Evolutionary conservation across 2,888 invertebrate genomes (phyloP).

Genomic region (Cheilosia vernalis): DNA sequence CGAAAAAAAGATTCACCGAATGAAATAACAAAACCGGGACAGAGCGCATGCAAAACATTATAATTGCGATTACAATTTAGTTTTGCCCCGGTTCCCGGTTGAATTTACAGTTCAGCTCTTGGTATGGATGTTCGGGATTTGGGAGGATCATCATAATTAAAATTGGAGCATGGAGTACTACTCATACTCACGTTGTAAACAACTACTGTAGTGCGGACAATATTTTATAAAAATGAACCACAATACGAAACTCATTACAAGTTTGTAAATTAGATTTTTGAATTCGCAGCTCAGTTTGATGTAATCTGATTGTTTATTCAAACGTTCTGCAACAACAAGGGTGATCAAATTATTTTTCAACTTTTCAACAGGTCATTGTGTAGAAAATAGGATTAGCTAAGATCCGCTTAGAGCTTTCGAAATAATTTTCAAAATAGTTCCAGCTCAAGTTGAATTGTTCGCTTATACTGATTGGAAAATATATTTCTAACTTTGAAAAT

Average conservation of each 20-base stretch:
- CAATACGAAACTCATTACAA: constrained; percentile 36
- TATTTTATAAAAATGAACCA: neutral
- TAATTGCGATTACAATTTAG: constrained; percentile 64
- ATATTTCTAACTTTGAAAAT: no score
- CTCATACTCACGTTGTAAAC: neutral
- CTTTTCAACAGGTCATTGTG: no score
- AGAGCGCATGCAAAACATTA: constrained; percentile 47
- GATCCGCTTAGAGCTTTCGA: no score
- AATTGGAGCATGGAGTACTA: neutral
- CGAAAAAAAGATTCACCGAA: constrained; percentile 1
- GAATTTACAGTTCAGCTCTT: constrained; percentile 19
- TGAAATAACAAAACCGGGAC: constrained; percentile 45
- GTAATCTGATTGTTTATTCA: no score
- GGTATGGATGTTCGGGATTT: neutral
- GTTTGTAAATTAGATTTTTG: constrained; percentile 36
- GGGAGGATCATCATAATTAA: constrained; percentile 27
- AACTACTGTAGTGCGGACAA: constrained; percentile 3
- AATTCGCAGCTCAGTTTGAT: neutral
- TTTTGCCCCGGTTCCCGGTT: constrained; percentile 39
- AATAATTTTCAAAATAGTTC: no score
- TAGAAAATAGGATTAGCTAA: no score
- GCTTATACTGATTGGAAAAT: no score
- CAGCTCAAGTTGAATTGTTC: no score
- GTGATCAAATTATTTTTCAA: no score
- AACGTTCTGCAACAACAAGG: no score